Percentiles rank a stretch among this genome's conserved stretches.
Conservation (phyloP, 2,113 vertebrate genomes). For the Sander lucioperca region DNA sequence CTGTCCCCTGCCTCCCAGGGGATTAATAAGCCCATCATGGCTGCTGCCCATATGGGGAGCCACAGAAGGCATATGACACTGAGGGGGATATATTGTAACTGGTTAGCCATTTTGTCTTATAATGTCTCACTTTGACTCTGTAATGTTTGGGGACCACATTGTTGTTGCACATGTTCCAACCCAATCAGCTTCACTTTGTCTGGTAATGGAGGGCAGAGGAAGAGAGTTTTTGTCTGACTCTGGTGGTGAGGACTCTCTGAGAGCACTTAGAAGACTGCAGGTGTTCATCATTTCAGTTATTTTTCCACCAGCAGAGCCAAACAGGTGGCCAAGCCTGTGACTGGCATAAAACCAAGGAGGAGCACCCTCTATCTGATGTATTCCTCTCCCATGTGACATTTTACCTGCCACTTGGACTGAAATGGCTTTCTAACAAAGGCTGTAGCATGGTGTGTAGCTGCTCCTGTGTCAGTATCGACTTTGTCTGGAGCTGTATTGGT, state of each 20-base stretch:
- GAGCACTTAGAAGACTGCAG: slow-evolving; percentile 23
- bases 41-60: slow-evolving; percentile 60
- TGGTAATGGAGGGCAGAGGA: slow-evolving; percentile 10
- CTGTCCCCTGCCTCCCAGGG: slow-evolving; percentile 65
- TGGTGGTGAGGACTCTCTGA: neutral
- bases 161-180: slow-evolving; percentile 40
- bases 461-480: slow-evolving; percentile 67
- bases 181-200: slow-evolving; percentile 28
- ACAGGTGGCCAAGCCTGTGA: slow-evolving; percentile 33
- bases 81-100: slow-evolving; percentile 26
- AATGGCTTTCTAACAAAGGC: slow-evolving; percentile 49
- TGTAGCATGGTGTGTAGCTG: slow-evolving; percentile 17
- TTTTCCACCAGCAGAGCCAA: slow-evolving; percentile 29
- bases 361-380: neutral
- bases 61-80: slow-evolving; percentile 36
- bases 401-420: slow-evolving; percentile 10
- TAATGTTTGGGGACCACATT: slow-evolving; percentile 27
- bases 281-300: slow-evolving; percentile 42
- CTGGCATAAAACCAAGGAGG: slow-evolving; percentile 24
- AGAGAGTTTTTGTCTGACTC: neutral
- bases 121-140: slow-evolving; percentile 19
- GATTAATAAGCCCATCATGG: slow-evolving; percentile 76
- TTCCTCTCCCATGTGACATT: slow-evolving; percentile 17
- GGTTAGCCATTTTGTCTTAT: slow-evolving; percentile 57
- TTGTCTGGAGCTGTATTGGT: slow-evolving; percentile 56